Evolutionary conservation across 1,140 invertebrate genomes (phyloP), one percentile per base, ranked within the genome.

Genomic region (Periplaneta americana): DNA sequence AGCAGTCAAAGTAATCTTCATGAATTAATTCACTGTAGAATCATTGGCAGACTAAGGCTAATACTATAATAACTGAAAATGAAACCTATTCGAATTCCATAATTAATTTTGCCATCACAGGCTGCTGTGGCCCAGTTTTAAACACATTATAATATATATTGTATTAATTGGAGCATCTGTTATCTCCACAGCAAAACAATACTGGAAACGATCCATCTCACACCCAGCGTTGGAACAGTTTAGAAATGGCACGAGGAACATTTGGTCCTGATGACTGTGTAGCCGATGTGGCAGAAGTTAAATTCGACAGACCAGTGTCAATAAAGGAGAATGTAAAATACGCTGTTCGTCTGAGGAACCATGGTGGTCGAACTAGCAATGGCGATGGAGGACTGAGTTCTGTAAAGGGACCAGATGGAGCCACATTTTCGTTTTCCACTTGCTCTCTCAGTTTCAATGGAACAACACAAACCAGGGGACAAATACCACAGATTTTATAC

Each of bases 391-490:
- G 98, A 0, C 87, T 98, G 75, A 93, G 93, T 37, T 92, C 93
- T 4, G 93, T 99, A 0, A 95, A 96, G 86, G 97, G 97, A 57
- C 95, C 97, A 0, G 98, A 99, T 89, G 97, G 97, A 74, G 96
- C 96, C 8, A 94, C 92, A 1, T 98, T 99, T 87, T 94, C 94
- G n/a, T 99, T 98, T 86, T 94, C 93, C 34, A 95, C 96, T 17
- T 98, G 97, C 88, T 95, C 96, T 17, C 90, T 99, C 32, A 98
- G 97, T 88, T 97, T 96, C 85, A 98, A 99, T 89, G 98, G 97
- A 81, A 97, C 98, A 0, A 98, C 97, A 6, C 93, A 98, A 84
- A 95, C 95, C 0, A 90, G 98, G 57, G 98, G 98, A 74, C 98
- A 99, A 89, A 94, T 99, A 84, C 98, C 98, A 0, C 94, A 97